Evolutionary conservation across 1,140 invertebrate species (phyloP), one percentile per base, ranked within the genome.

Genomic region (Drosophila oshimai): DNA sequence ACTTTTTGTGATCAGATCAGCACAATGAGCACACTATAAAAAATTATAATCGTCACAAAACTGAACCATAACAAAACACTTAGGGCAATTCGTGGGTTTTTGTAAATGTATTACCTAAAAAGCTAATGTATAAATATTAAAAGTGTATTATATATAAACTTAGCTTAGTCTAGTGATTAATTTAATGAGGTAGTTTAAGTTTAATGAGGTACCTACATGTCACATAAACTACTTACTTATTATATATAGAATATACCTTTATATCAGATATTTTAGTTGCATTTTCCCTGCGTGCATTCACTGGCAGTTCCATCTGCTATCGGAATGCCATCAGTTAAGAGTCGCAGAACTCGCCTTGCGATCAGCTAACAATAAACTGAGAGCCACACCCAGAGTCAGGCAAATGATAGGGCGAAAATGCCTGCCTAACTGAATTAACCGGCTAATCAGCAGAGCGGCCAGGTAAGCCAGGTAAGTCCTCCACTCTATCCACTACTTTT

Each of bases 371-470:
- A 86, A 79, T 78, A 47, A 57, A 42, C 36, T 41, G 39, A 17
- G 24, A 47, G 57, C 71, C 80, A 84, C 80, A 64, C 80, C 80
- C 80, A 68, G 51, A 53, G 44, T 44, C 58, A 33, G 53, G 60
- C 49, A 65, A 78, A 78, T 74, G 70, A 84, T 83, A 61, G 53
- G 53, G 62, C 69, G 62, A 70, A 74, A 70, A 70, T 47, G 29
- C 17, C 58, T 67, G 71, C 41, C 81, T 75, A 72, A 60, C 74
- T 53, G 65, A 71, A 86, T 74, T 86, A 79, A 79, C 72, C 57
- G 44, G 57, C 81, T 84, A 84, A 84, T 84, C 81, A 87, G 65
- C 54, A 15, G 44, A 58, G 61, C 41, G 41, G 20, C 54, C 31
- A 36, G 17, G 24, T 60, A 60, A 57, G 18, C 31, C 36, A n/a